Evolutionary conservation across 2,113 vertebrate genomes (phyloP).

Genomic region (Chaetops frenatus): DNA sequence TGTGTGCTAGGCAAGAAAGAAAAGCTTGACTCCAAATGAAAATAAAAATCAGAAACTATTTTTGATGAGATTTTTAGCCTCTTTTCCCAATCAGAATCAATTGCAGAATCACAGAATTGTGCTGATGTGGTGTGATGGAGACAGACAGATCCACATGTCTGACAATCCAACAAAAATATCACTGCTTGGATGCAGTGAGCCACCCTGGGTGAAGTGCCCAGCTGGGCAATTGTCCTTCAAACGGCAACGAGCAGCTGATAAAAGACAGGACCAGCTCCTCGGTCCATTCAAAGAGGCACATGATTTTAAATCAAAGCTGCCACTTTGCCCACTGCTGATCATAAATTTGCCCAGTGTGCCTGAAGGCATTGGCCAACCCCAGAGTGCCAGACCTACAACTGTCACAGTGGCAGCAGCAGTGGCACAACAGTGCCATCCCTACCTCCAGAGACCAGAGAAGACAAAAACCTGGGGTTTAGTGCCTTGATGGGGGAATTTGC

Average conservation of each 20-base stretch:
- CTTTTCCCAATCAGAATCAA: neutral
- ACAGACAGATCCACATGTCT: neutral
- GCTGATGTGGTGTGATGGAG: neutral
- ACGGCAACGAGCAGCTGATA: neutral
- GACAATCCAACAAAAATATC: neutral
- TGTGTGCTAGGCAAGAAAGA: neutral
- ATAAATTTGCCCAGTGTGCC: neutral
- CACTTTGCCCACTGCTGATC: neutral
- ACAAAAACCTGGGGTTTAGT: neutral
- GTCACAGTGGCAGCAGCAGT: neutral
- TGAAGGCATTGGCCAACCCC: neutral
- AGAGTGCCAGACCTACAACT: neutral
- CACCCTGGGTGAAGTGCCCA: neutral
- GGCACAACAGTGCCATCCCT: neutral
- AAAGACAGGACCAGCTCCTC: neutral
- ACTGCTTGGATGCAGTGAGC: neutral
- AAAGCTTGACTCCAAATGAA: neutral
- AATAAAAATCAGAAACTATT: neutral
- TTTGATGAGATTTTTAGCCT: neutral
- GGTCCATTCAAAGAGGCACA: accelerated
- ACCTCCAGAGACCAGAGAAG: neutral
- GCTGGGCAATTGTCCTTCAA: neutral
- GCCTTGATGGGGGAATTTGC: neutral
- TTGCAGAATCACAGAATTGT: neutral
- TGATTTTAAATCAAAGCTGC: neutral